Evolutionary conservation across 2,797 vertebrate genomes (phyloP).

Genomic region (Rhinichthys osculus): DNA sequence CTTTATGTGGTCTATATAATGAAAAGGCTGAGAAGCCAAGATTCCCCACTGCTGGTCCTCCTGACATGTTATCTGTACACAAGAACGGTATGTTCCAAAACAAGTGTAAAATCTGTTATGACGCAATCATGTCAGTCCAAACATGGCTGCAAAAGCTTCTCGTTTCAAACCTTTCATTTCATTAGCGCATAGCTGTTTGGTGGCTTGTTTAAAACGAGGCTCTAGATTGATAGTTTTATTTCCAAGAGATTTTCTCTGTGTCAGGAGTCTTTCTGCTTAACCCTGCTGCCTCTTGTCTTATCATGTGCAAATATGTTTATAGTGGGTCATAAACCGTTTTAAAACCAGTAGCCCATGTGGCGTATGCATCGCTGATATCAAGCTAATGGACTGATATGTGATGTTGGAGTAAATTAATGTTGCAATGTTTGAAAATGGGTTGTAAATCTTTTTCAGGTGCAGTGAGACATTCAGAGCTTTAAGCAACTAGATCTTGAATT

Average conservation of each 20-base stretch:
- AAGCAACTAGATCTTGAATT: constrained; percentile 48
- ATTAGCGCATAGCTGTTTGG: neutral
- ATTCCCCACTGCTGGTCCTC: neutral
- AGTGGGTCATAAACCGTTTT: neutral
- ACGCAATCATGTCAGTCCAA: neutral
- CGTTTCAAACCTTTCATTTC: neutral
- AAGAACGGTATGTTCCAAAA: neutral
- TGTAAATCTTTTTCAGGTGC: neutral
- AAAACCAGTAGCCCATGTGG: constrained; percentile 34
- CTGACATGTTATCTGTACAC: neutral
- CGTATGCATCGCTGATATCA: constrained; percentile 1
- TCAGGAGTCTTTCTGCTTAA: neutral
- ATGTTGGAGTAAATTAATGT: neutral
- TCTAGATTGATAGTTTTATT: neutral
- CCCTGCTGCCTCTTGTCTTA: neutral
- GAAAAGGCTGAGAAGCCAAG: neutral
- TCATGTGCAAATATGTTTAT: constrained; percentile 39
- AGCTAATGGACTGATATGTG: neutral
- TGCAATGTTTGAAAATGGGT: neutral
- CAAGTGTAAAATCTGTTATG: neutral
- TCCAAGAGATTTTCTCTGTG: neutral
- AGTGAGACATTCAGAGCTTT: neutral
- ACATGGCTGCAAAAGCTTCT: neutral
- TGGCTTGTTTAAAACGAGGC: neutral
- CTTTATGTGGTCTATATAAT: neutral